Conservation (phyloP, 2,113 vertebrate genomes). For the Tinamus guttatus region DNA sequence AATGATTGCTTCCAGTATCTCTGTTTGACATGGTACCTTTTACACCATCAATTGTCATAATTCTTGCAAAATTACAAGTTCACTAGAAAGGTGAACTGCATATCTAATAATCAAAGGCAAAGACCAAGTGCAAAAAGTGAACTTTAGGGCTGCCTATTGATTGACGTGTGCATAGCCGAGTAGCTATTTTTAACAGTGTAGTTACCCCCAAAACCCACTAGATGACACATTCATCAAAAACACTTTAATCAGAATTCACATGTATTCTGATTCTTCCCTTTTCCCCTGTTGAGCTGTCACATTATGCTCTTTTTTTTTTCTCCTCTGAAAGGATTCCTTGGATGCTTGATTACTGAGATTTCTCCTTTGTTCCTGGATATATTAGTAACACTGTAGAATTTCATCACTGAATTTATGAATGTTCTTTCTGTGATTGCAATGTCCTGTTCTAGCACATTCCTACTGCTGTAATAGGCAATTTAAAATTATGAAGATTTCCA, state of each 20-base stretch:
- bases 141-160: neutral
- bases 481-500: neutral
- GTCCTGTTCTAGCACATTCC: neutral
- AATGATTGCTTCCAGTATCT: neutral
- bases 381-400: neutral
- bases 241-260: neutral
- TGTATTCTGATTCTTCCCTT: neutral
- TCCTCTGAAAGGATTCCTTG: neutral
- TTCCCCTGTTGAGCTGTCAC: neutral
- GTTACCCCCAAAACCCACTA: neutral
- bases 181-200: neutral
- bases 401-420: neutral
- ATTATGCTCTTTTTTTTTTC: neutral
- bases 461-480: neutral
- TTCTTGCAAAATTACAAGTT: neutral
- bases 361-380: neutral
- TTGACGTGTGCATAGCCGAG: too few relatives aligned
- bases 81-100: neutral
- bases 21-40: neutral
- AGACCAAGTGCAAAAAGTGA: neutral
- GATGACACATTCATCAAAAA: constrained; percentile 5
- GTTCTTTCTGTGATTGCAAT: neutral
- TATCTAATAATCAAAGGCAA: neutral
- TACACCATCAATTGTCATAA: neutral
- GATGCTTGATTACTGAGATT: neutral